Percentiles rank a stretch among this genome's conserved stretches.
phyloP scores from a whole-genome alignment of 2,113 vertebrate species.

The Poeciliopsis prolifica region DNA sequence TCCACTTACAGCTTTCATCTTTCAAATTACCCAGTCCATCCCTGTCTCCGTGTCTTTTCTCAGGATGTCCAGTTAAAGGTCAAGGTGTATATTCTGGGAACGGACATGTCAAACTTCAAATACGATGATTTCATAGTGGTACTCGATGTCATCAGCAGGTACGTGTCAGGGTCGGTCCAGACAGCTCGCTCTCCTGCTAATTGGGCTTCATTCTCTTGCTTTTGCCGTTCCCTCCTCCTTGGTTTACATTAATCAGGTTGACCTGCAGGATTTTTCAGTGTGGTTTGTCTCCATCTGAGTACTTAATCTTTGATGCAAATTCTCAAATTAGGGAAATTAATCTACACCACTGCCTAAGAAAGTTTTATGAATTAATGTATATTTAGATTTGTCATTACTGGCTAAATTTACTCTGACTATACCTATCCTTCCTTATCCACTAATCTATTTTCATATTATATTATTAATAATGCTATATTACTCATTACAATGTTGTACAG shows the following conservation, averaged over 20 bases:
- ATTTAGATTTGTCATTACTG: neutral
- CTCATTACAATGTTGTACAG: no score
- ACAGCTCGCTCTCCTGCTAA: constrained; percentile 44
- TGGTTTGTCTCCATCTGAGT: neutral
- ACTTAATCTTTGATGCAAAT: neutral
- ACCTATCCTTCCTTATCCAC: neutral
- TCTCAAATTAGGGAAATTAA: neutral
- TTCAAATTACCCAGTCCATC: neutral
- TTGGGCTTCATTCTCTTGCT: constrained; percentile 40
- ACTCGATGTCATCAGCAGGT: constrained; percentile 98
- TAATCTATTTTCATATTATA: no score
- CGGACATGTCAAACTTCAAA: constrained; percentile 98
- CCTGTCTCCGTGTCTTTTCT: neutral
- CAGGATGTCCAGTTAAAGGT: constrained; percentile 99
- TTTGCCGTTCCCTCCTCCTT: neutral
- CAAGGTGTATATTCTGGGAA: constrained; percentile 96
- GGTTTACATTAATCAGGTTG: neutral
- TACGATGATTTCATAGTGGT: constrained; percentile 99
- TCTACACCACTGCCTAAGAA: neutral
- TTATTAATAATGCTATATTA: no score
- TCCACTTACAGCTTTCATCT: neutral
- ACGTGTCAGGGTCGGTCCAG: constrained; percentile 23
- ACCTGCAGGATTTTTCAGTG: neutral
- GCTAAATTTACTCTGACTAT: neutral
- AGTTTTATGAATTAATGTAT: neutral